phyloP scores from a whole-genome alignment of 2,797 vertebrate genomes.

The Chrysocyon brachyurus region DNA sequence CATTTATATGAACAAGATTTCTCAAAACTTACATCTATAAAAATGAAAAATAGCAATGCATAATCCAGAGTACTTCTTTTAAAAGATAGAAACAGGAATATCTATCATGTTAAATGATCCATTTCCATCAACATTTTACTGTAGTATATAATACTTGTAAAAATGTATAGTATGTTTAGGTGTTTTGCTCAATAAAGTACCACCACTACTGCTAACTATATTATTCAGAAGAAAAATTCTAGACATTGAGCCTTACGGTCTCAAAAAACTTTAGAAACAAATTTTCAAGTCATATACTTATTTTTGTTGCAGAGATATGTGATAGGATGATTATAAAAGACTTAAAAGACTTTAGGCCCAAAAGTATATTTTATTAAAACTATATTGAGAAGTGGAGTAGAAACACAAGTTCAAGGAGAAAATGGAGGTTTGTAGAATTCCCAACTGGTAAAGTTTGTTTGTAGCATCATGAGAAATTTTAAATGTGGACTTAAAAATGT shows the following conservation, averaged over 20 bases:
- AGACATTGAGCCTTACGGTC: neutral
- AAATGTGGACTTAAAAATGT: neutral
- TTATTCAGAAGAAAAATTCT: neutral
- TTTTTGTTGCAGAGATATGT: constrained; percentile 5
- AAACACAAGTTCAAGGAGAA: neutral
- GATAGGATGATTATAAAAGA: neutral
- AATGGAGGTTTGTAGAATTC: neutral
- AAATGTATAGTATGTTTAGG: neutral
- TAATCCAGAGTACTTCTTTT: neutral
- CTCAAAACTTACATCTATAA: neutral
- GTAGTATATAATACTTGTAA: neutral
- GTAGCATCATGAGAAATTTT: neutral
- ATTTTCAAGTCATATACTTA: neutral
- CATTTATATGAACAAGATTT: neutral
- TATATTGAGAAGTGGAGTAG: neutral
- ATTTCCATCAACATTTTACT: neutral
- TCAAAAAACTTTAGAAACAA: constrained; percentile 4
- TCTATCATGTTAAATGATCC: neutral
- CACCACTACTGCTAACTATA: neutral
- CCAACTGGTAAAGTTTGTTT: neutral
- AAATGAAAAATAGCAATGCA: constrained; percentile 12
- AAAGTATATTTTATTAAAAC: constrained; percentile 1
- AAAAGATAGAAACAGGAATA: neutral
- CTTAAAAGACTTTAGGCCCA: neutral
- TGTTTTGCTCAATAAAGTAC: neutral